These are phyloP conservation scores for Sminthurinus signatus DNA, from an alignment of 1,140 invertebrate genomes.

Conservation along the genomic window DNA sequence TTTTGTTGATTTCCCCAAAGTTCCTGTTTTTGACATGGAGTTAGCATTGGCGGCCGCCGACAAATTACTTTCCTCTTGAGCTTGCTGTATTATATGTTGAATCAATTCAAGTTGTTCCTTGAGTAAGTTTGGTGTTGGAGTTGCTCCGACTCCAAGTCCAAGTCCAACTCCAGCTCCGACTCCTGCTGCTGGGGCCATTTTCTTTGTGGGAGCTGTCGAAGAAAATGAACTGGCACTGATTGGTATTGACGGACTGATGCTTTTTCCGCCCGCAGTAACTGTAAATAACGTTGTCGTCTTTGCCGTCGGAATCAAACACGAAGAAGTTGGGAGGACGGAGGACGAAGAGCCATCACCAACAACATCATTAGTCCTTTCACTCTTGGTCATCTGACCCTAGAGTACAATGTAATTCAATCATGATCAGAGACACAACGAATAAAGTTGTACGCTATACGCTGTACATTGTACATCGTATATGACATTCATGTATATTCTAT, in stretches of 20 bases:
- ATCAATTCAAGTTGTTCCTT: conserved; percentile 68
- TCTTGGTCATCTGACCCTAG: conserved; percentile 10
- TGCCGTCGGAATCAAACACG: too few relatives aligned
- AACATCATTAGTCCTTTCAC: conserved; percentile 8
- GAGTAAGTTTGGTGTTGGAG: conserved; percentile 47
- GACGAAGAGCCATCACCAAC: too few relatives aligned
- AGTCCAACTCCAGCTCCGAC: too few relatives aligned
- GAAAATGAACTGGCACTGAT: conserved; percentile 6
- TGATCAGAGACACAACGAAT: too few relatives aligned
- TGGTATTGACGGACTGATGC: conserved; percentile 24
- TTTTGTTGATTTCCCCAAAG: conserved; percentile 20
- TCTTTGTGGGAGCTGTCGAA: conserved; percentile 9
- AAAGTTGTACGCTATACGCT: too few relatives aligned
- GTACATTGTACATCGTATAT: too few relatives aligned
- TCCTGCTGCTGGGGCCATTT: background rate
- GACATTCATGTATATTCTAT: too few relatives aligned
- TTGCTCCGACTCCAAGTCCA: background rate
- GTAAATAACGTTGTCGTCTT: background rate
- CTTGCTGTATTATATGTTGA: conserved; percentile 70
- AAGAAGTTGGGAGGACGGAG: too few relatives aligned
- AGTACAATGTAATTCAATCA: too few relatives aligned
- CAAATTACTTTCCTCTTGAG: conserved; percentile 50
- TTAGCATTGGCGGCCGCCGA: conserved; percentile 28
- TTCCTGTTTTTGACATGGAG: conserved; percentile 9
- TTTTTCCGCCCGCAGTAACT: background rate